Evolutionary conservation across 2,113 vertebrate species (phyloP).

Genomic region (Archilochus colubris): DNA sequence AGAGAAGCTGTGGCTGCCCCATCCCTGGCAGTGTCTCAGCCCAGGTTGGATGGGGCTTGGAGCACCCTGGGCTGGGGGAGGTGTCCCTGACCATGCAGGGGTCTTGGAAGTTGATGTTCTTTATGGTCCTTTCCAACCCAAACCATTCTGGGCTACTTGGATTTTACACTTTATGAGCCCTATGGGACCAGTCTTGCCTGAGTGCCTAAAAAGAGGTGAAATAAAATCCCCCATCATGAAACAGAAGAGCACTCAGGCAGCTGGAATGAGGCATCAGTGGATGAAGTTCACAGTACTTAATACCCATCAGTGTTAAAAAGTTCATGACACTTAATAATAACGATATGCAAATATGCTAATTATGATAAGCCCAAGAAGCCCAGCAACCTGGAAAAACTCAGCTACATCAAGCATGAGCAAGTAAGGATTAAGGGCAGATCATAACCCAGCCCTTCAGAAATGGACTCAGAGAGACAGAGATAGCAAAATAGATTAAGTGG

Average conservation of each 20-base stretch:
- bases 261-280: neutral
- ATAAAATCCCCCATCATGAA: neutral
- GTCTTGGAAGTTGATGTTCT: too few relatives aligned
- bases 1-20: too few relatives aligned
- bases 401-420: neutral
- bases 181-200: neutral
- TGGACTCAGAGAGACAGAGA: neutral
- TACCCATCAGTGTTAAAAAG: too few relatives aligned
- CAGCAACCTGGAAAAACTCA: neutral
- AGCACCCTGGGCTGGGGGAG: too few relatives aligned
- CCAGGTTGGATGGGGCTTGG: too few relatives aligned
- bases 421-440: neutral
- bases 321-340: neutral
- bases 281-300: neutral
- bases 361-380: neutral
- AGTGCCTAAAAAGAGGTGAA: neutral
- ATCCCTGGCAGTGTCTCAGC: too few relatives aligned
- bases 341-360: neutral
- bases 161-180: neutral
- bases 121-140: too few relatives aligned
- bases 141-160: too few relatives aligned
- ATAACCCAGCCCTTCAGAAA: neutral
- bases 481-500: neutral
- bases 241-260: neutral
- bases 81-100: too few relatives aligned